Conservation (phyloP, 1,140 invertebrate species). For the Monochamus saltuarius region DNA sequence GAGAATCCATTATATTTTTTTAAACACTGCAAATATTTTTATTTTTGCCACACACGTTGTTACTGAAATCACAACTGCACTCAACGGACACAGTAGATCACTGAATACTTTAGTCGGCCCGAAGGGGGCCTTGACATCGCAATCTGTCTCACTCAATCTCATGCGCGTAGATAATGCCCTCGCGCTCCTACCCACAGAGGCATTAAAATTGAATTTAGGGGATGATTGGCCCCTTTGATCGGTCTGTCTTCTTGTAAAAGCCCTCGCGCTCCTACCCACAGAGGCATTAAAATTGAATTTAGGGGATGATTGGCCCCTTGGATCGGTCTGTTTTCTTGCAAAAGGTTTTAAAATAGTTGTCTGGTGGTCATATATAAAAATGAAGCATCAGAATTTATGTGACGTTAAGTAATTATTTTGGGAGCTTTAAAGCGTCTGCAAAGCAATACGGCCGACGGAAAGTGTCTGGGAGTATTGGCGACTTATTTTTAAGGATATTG, state of each 20-base stretch:
- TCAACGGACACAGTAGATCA: not conserved
- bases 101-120: not conserved
- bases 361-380: not conserved
- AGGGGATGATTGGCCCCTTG: not conserved
- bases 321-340: not conserved
- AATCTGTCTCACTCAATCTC: too few relatives aligned
- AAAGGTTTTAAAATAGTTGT: not conserved
- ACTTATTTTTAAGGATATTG: too few relatives aligned
- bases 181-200: not conserved
- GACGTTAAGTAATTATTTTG: too few relatives aligned
- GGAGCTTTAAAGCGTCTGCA: too few relatives aligned
- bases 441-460: too few relatives aligned
- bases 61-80: not conserved
- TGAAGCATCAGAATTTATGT: too few relatives aligned
- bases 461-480: too few relatives aligned
- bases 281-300: too few relatives aligned
- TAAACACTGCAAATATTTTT: not conserved
- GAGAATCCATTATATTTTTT: not conserved
- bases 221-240: too few relatives aligned
- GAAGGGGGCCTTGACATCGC: not conserved
- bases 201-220: too few relatives aligned
- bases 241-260: not conserved
- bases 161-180: not conserved
- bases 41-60: not conserved
- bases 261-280: not conserved